Evolutionary conservation across 2,888 invertebrate species (phyloP).

Genomic region (Gandaritis pyraliata): DNA sequence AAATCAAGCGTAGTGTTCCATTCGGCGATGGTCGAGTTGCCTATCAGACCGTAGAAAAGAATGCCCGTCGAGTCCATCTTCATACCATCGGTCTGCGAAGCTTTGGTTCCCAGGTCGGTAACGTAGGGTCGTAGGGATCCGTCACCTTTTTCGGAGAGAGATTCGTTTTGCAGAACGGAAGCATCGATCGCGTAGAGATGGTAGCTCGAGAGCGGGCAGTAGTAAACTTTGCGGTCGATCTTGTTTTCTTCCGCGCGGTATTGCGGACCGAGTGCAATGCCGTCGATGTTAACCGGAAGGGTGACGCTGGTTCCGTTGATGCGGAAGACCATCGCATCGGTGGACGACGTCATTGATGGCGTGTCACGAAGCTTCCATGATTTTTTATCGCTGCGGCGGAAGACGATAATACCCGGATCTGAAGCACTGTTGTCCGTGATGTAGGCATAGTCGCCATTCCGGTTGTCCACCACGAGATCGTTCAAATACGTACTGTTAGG

Average conservation of each 20-base stretch:
- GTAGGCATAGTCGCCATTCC: constrained; percentile 88
- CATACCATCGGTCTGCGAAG: constrained; percentile 90
- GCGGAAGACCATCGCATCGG: constrained; percentile 84
- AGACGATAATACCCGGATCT: constrained; percentile 90
- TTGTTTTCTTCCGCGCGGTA: constrained; percentile 63
- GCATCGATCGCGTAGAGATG: constrained; percentile 87
- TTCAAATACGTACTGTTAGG: constrained; percentile 86
- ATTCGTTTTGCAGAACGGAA: constrained; percentile 83
- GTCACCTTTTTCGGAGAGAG: constrained; percentile 62
- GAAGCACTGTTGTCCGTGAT: constrained; percentile 88
- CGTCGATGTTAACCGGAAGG: constrained; percentile 86
- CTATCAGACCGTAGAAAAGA: constrained; percentile 88
- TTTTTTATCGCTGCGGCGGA: constrained; percentile 85
- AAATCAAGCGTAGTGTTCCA: constrained; percentile 87
- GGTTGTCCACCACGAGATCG: constrained; percentile 89
- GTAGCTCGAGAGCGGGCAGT: constrained; percentile 87
- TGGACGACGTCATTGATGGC: constrained; percentile 86
- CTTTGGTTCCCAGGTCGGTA: constrained; percentile 85
- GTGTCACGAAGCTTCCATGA: constrained; percentile 89
- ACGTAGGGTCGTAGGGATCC: constrained; percentile 77
- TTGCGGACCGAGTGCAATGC: constrained; percentile 88
- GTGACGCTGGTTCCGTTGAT: constrained; percentile 85
- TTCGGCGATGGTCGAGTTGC: constrained; percentile 87
- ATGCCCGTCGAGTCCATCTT: constrained; percentile 88
- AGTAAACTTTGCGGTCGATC: constrained; percentile 85